Base-by-base conservation (phyloP, 1,140 invertebrate species). In the Bombyx mori region DNA sequence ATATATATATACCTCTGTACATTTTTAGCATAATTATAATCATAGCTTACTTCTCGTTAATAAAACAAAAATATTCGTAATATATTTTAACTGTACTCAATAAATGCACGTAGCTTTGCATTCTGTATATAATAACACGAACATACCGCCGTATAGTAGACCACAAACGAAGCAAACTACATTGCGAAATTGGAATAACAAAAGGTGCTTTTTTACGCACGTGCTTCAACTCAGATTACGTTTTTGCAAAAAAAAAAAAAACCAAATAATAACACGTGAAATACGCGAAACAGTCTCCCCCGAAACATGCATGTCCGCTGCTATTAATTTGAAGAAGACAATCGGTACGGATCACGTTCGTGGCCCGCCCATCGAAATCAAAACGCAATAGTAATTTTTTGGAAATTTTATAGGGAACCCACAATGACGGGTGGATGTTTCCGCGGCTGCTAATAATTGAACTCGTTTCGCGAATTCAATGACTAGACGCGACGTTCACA, bases 351-450 rank as follows among this genome's bases (percentile, higher is more conserved):
- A 81, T 76, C 79, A 77, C 76, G 77, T 79, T 60, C 61, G 26
- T 49, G 44, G 7, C 63, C 62, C 82, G 77, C 81, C 77, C 75
- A 79, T 65, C 66, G 66, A 75, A 77, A 75, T 77, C 75, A 72
- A 72, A 77, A 75, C 70, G 82, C 81, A 82, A 82, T 83, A 83
- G 71, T 80, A 77, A 81, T 79, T 81, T 81, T 81, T 78, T 82
- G 78, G 82, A 79, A 82, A 82, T 80, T 35, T 35, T 66, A 67
- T 81, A 66, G 78, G 77, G 80, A 86, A 77, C 69, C 61, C 57
- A 62, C 44, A 54, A 73, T 77, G 74, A 82, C 82, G 79, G 82
- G 81, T 72, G 77, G 77, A 79, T 84, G 76, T 82, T 77, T 84
- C 82, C 82, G 79, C 74, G 55, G 74, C 61, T 58, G 58, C 62